Evolutionary conservation across 2,113 vertebrate species (phyloP).

Genomic region (Tylochromis polylepis): DNA sequence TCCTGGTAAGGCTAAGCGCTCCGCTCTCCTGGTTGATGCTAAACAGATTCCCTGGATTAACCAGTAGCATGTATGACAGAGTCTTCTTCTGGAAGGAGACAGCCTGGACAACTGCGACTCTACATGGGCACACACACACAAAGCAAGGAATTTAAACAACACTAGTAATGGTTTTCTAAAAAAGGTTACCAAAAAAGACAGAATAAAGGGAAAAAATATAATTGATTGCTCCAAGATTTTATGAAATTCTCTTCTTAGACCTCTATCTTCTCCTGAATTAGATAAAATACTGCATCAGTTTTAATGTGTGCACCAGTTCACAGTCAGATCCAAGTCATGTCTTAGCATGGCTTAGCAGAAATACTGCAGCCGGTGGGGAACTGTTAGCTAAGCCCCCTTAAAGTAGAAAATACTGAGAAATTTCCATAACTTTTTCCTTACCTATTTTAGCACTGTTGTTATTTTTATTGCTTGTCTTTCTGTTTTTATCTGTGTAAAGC

Average conservation of each 20-base stretch:
- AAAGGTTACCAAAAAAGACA: background rate
- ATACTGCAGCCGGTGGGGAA: background rate
- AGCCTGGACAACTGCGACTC: slow-evolving; percentile 79
- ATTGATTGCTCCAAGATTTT: background rate
- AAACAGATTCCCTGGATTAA: slow-evolving; percentile 83
- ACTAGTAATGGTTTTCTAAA: background rate
- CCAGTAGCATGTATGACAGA: slow-evolving; percentile 78
- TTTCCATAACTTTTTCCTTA: background rate
- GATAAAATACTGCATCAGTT: background rate
- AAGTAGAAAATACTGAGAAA: background rate
- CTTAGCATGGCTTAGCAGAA: background rate
- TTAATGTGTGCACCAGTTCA: background rate
- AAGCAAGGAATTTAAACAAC: background rate
- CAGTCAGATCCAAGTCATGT: background rate
- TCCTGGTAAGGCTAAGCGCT: slow-evolving; percentile 75
- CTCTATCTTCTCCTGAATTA: background rate
- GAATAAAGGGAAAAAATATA: background rate
- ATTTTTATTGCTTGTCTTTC: background rate
- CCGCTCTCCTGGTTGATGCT: slow-evolving; percentile 79
- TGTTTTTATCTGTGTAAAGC: background rate
- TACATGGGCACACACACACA: slow-evolving; percentile 9
- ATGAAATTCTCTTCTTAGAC: background rate
- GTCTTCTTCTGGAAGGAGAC: slow-evolving; percentile 83
- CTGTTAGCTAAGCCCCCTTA: background rate
- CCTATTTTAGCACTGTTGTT: background rate